Conservation (phyloP, 1,140 invertebrate species). For the Ips typographus region DNA sequence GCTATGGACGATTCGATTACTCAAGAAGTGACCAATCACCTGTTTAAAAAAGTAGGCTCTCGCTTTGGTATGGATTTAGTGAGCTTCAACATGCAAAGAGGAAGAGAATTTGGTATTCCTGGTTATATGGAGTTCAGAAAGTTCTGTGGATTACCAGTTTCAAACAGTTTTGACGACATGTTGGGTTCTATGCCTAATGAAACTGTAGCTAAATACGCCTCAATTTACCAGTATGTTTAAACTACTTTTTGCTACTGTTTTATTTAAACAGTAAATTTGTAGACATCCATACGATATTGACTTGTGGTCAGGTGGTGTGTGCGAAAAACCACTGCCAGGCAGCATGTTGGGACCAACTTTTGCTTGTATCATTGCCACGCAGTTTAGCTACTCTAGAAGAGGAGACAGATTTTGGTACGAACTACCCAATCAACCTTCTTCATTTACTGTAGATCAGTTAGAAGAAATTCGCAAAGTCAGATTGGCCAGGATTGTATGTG, state of each 20-base stretch:
- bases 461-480: slow-evolving; percentile 85
- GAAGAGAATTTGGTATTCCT: slow-evolving; percentile 87
- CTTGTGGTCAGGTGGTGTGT: slow-evolving; percentile 91
- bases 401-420: slow-evolving; percentile 98
- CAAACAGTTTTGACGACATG: slow-evolving; percentile 80
- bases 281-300: slow-evolving; percentile 86
- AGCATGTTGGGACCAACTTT: slow-evolving; percentile 94
- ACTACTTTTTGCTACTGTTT: neutral
- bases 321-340: slow-evolving; percentile 80
- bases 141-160: slow-evolving; percentile 83
- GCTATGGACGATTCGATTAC: slow-evolving; percentile 94
- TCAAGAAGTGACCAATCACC: slow-evolving; percentile 88
- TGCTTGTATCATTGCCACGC: slow-evolving; percentile 93
- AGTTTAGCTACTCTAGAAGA: slow-evolving; percentile 86
- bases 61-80: slow-evolving; percentile 89
- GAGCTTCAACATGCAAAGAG: slow-evolving; percentile 93
- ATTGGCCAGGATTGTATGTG: slow-evolving; percentile 88
- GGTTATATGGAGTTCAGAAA: slow-evolving; percentile 92
- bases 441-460: slow-evolving; percentile 88
- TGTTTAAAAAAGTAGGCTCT: slow-evolving; percentile 78
- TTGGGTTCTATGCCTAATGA: slow-evolving; percentile 88
- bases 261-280: slow-evolving; percentile 19
- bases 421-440: slow-evolving; percentile 86
- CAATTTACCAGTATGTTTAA: slow-evolving; percentile 71
- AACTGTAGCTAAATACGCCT: slow-evolving; percentile 74